Base-by-base conservation (phyloP, 2,797 vertebrate species). In the Octomys mimax region DNA sequence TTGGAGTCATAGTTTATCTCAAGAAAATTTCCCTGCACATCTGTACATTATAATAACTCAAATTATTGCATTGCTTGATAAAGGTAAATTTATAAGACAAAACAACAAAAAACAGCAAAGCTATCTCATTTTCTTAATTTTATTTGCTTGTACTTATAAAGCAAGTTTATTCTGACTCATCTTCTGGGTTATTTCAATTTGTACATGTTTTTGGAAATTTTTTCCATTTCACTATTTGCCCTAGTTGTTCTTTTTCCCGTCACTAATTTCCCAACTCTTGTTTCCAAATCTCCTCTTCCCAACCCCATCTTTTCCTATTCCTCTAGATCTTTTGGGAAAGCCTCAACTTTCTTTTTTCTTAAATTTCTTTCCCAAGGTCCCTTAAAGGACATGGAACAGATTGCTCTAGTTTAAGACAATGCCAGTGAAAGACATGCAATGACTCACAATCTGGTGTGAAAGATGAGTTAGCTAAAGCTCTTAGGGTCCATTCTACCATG, bases 91-190 rank as follows among this genome's bases (percentile, higher is more conserved):
- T 96, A 28, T 73, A 94, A 90, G 78, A 96, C 59, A 89, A 80
- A 92, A 79, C 28, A 92, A 39, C 39, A 93, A 84, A 92, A 92
- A 91, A 77, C 21, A 86, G 57, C 66, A 94, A 93, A 83, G 26
- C 31, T 24, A 64, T 86, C 52, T 94, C 57, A 95, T 94, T 96
- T 95, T 81, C n/a, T 33, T 24, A 66, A 57, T 54, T 95, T 94
- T 86, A 61, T 92, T 91, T 95, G n/a, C 57, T 94, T 96, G 33
- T 88, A 64, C 85, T 91, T 91, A 57, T 84, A 33, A 62, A 68
- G 77, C 28, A 94, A 94, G 18, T 24, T 54, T 91, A 33, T 95
- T 95, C 80, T 97, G 96, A 97, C 87, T 98, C 73, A 96, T 95
- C 91, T 95, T 80, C 89, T 93, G 80, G 85, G 84, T 39, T 95